These are phyloP conservation scores for Batillaria attramentaria DNA, from an alignment of 1,140 invertebrate genomes.

Conservation along the genomic window DNA sequence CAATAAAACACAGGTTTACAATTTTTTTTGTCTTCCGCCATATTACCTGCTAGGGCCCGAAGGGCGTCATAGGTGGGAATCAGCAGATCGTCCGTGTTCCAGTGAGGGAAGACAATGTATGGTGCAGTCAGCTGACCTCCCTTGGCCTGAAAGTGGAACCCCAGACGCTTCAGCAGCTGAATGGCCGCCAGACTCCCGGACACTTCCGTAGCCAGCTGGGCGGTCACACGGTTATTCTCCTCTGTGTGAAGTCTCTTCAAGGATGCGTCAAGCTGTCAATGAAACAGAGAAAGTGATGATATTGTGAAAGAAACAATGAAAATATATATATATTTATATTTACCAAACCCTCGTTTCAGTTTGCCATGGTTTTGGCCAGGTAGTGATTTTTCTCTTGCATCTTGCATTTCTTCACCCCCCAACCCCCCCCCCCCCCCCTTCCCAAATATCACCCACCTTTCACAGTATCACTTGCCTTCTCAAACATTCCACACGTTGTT, in stretches of 20 bases:
- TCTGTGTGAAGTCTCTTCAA: slow-evolving; percentile 65
- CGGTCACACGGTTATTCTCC: slow-evolving; percentile 60
- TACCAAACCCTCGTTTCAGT: too few species aligned
- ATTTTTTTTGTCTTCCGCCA: neutral
- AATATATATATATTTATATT: too few species aligned
- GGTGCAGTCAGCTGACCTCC: slow-evolving; percentile 51
- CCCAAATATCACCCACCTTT: too few species aligned
- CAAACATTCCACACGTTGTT: too few species aligned
- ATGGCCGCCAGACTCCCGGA: slow-evolving; percentile 47
- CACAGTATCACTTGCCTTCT: too few species aligned
- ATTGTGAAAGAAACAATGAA: too few species aligned
- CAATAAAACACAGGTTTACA: neutral
- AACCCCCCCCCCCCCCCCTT: too few species aligned
- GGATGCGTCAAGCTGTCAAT: slow-evolving; percentile 61
- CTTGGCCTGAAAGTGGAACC: slow-evolving; percentile 68
- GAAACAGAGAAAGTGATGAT: neutral
- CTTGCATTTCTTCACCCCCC: too few species aligned
- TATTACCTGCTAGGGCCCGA: slow-evolving; percentile 56
- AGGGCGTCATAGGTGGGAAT: slow-evolving; percentile 66
- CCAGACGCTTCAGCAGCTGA: slow-evolving; percentile 62
- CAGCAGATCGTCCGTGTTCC: slow-evolving; percentile 65
- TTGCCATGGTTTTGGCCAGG: too few species aligned
- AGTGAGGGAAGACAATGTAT: slow-evolving; percentile 69
- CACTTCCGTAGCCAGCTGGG: slow-evolving; percentile 45
- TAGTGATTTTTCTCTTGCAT: too few species aligned